Base-by-base conservation (phyloP, 2,113 vertebrate species). In the Pyrgilauda ruficollis region DNA sequence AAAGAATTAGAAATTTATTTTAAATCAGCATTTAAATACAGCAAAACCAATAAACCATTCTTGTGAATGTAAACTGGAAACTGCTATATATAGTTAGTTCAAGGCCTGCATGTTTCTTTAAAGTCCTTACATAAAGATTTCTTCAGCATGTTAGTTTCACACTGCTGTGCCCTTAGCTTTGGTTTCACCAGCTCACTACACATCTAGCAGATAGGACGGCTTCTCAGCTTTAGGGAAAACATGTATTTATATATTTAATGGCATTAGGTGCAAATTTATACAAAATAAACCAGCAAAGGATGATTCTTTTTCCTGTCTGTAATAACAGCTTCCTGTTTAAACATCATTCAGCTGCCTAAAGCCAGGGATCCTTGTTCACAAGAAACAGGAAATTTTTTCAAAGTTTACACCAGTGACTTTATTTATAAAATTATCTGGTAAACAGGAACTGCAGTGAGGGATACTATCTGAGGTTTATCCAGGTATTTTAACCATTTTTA, bases 141-240 rank as follows among this genome's bases (percentile, higher is more conserved):
- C 18, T 59, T 66, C 46, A 58, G 30, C 28, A 37, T 0, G 0
- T 72, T 62, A 50, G 49, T 9, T 76, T 64, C 0, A 0, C 13
- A 41, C 23, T 55, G 23, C 76, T 61, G 9, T 21, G 26, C 41
- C 78, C 24, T 46, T 49, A 62, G 58, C 43, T 75, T 33, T 9
- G 5, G 49, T 55, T 79, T 83, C 50, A 62, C 37, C 27, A 66
- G 28, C 43, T 92, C 59, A 66, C 19, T 41, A 73, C 23, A 9
- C 0, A 0, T 47, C 39, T 22, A 28, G 43, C 35, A 80, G 59
- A 83, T 27, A 6, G 30, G 35, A 61, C 11, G 39, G 37, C 26
- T 90, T 46, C 88, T 83, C 33, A 55, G 59, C 53, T 75, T 91
- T 39, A 76, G 76, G 30, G 27, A 85, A 85, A 80, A 58, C 14